These are phyloP conservation scores for Echinometra lucunter DNA, from an alignment of 53 echinoderm and acorn worm genomes.

Conservation along the genomic window DNA sequence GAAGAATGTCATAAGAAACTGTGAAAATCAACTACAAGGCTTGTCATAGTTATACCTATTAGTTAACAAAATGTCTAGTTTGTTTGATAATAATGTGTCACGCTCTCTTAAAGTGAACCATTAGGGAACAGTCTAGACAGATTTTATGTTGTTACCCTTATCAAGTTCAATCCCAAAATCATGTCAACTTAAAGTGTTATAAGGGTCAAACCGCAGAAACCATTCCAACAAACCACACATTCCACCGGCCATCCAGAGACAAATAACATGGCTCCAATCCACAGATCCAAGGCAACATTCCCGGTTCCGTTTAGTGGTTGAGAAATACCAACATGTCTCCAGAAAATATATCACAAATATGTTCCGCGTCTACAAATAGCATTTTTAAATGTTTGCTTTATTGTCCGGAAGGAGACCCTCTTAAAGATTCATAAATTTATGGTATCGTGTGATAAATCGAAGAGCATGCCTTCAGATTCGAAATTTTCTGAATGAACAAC, in stretches of 20 bases:
- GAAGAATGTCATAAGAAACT: not conserved
- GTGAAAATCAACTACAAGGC: not conserved
- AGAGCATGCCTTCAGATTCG: no score
- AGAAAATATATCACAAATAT: not conserved
- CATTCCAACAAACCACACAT: constrained; percentile 30
- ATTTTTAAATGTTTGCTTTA: not conserved
- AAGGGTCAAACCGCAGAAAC: constrained; percentile 34
- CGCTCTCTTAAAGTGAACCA: not conserved
- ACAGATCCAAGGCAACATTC: not conserved
- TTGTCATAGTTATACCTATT: not conserved
- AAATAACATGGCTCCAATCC: not conserved
- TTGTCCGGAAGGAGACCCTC: not conserved
- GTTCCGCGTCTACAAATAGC: not conserved
- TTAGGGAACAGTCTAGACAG: not conserved
- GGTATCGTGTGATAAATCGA: no score
- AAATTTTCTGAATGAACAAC: no score
- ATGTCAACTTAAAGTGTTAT: constrained; percentile 13
- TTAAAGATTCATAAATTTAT: not conserved
- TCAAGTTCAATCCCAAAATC: constrained; percentile 10
- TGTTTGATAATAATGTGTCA: constrained; percentile 22
- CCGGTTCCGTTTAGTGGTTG: constrained; percentile 27
- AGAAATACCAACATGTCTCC: not conserved
- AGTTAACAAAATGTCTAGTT: not conserved
- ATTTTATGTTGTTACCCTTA: not conserved
- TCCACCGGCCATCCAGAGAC: not conserved